phyloP scores from a whole-genome alignment of 2,888 invertebrate species.

The Aromia moschata region DNA sequence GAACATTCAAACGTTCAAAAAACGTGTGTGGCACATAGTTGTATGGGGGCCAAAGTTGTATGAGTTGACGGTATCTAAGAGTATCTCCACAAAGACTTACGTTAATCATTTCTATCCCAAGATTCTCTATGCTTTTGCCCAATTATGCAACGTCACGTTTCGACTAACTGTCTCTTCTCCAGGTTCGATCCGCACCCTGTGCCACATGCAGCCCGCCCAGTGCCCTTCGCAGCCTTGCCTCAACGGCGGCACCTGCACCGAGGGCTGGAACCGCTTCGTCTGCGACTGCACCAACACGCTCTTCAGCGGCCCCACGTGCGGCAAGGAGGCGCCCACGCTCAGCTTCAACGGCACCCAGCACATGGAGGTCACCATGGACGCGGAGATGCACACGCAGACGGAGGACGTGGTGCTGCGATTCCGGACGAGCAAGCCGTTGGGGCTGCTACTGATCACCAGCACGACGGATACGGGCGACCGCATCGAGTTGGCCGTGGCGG shows the following conservation, averaged over 20 bases:
- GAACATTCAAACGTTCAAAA: too few relatives aligned
- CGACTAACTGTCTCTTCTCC: conserved; percentile 38
- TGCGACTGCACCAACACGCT: conserved; percentile 93
- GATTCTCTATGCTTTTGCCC: too few relatives aligned
- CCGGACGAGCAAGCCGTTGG: conserved; percentile 81
- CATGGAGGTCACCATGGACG: conserved; percentile 65
- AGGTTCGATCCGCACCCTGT: conserved; percentile 90
- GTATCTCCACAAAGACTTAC: too few relatives aligned
- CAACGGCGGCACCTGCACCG: conserved; percentile 86
- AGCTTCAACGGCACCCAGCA: conserved; percentile 91
- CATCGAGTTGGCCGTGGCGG: conserved; percentile 85
- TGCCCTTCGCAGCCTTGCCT: conserved; percentile 89
- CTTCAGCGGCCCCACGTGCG: conserved; percentile 91
- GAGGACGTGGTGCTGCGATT: conserved; percentile 90
- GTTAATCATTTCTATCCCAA: too few relatives aligned
- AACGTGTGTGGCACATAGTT: too few relatives aligned
- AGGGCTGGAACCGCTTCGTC: conserved; percentile 95
- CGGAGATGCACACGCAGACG: conserved; percentile 73
- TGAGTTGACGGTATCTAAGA: too few relatives aligned
- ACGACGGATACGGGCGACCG: conserved; percentile 82
- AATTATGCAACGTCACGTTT: background rate
- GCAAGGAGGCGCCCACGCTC: conserved; percentile 86
- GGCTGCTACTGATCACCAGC: conserved; percentile 81
- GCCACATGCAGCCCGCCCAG: conserved; percentile 82
- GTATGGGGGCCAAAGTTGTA: too few relatives aligned